Evolutionary conservation across 2,888 invertebrate genomes (phyloP), one percentile per base, ranked within the genome.

Genomic region (Molorchus minor): DNA sequence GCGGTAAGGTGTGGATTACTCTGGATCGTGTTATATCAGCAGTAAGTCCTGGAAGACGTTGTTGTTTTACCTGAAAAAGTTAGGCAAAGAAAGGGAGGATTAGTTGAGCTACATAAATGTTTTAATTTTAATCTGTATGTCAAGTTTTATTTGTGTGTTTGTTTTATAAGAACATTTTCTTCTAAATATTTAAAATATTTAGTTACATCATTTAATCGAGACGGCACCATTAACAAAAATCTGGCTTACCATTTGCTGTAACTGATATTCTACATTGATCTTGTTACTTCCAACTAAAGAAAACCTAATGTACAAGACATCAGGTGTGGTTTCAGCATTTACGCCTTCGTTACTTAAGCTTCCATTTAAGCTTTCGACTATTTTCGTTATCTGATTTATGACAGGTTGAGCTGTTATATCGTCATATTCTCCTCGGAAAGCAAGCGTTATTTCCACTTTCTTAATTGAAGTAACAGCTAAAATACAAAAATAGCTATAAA

Each of bases 221-320:
- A n/a, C n/a, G n/a, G n/a, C n/a, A n/a, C n/a, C n/a, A n/a, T n/a
- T n/a, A n/a, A n/a, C n/a, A n/a, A 44, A 60, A 53, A n/a, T n/a
- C n/a, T n/a, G n/a, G n/a, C 84, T 82, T 68, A 91, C 91, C 84
- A 91, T 84, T 78, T 91, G 88, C 77, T 93, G 93, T 40, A 94
- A 83, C 71, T 89, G 86, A 74, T 90, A 93, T 0, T 92, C 90
- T 33, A 91, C 84, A 75, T 93, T 93, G 0, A 91, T 88, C 71
- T 93, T 92, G 65, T 87, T 86, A 1, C 86, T 84, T 2, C 92
- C 92, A 56, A 87, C 83, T 2, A 94, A 80, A 41, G 88, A 83
- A 54, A 90, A 90, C 25, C 85, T 82, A n/a, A 86, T 78, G 29
- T 82, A 80, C 0, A 84, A 79, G 0, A 82, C 82, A 58, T 86